A percentile compares a stretch with the other conserved stretches of the same genome.
Evolutionary conservation across 2,113 vertebrate genomes (phyloP).

Genomic region (Todiramphus saurophagus): DNA sequence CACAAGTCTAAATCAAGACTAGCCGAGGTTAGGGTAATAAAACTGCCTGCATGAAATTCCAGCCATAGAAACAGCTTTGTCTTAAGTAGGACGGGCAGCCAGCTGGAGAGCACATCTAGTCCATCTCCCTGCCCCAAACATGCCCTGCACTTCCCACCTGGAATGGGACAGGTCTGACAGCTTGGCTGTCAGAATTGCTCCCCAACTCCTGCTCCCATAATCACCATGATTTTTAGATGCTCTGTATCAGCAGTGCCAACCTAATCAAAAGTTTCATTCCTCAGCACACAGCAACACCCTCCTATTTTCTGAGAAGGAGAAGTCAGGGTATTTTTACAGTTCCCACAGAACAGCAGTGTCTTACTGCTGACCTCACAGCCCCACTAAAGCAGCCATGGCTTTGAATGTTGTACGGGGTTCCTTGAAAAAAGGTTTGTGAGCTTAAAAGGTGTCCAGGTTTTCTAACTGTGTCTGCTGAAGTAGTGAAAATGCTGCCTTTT

Average conservation of each 20-base stretch:
- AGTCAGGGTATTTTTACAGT: not conserved
- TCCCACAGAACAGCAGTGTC: not conserved
- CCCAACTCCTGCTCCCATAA: not conserved
- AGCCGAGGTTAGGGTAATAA: constrained; percentile 49
- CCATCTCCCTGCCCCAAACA: not conserved
- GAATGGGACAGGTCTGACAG: not conserved
- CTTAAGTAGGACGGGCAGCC: not conserved
- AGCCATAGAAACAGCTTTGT: constrained; percentile 50
- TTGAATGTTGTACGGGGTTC: rapidly evolving
- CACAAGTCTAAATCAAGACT: constrained; percentile 38
- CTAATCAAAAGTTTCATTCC: not conserved
- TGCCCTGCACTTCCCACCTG: not conserved
- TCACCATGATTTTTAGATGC: not conserved
- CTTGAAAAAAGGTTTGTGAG: not conserved
- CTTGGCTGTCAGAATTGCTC: too few relatives aligned
- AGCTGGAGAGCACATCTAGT: not conserved
- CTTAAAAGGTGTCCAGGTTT: not conserved
- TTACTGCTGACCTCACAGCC: not conserved
- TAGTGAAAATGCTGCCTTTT: not conserved
- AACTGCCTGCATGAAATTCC: constrained; percentile 39
- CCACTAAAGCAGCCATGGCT: not conserved
- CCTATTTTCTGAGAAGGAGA: not conserved
- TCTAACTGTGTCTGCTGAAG: not conserved
- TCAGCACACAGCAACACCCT: not conserved
- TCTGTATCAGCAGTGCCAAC: rapidly evolving